Percentiles rank a stretch among this genome's conserved stretches.
These are phyloP conservation scores for Spodoptera littoralis DNA, from an alignment of 2,888 invertebrate species.

Conservation along the genomic window DNA sequence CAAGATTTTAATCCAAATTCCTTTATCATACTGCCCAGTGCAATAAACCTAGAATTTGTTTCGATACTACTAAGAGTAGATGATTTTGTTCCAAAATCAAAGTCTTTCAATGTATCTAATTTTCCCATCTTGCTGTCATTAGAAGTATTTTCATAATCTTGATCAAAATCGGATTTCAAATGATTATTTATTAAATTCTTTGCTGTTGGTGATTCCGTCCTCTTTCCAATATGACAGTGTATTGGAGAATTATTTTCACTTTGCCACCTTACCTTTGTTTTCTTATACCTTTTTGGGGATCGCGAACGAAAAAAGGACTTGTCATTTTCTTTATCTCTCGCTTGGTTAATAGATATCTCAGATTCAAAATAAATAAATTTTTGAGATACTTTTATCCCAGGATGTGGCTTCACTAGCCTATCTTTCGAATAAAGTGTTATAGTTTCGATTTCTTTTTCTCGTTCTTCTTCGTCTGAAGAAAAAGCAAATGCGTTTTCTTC, in stretches of 20 bases:
- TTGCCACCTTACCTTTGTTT: too few relatives aligned
- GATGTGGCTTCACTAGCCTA: not conserved
- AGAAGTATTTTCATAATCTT: not conserved
- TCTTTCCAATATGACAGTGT: not conserved
- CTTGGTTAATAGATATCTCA: not conserved
- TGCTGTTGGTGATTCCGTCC: not conserved
- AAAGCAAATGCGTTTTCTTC: too few relatives aligned
- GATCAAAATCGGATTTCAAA: too few relatives aligned
- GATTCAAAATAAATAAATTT: not conserved
- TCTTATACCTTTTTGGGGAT: not conserved
- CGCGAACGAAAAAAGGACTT: not conserved
- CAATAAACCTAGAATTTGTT: conserved; percentile 7
- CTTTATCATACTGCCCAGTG: conserved; percentile 11
- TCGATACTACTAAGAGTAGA: not conserved
- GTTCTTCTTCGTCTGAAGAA: conserved; percentile 1
- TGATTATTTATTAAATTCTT: not conserved
- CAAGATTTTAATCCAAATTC: conserved; percentile 16
- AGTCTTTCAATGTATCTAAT: too few relatives aligned
- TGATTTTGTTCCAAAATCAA: not conserved
- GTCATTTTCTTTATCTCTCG: not conserved
- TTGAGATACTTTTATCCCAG: not conserved
- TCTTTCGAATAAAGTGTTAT: conserved; percentile 32
- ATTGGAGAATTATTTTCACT: not conserved
- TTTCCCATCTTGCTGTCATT: not conserved
- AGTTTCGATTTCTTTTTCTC: conserved; percentile 24